Evolutionary conservation across 2,797 vertebrate genomes (phyloP), one percentile per base, ranked within the genome.

Genomic region (Arnoldichthys spilopterus): DNA sequence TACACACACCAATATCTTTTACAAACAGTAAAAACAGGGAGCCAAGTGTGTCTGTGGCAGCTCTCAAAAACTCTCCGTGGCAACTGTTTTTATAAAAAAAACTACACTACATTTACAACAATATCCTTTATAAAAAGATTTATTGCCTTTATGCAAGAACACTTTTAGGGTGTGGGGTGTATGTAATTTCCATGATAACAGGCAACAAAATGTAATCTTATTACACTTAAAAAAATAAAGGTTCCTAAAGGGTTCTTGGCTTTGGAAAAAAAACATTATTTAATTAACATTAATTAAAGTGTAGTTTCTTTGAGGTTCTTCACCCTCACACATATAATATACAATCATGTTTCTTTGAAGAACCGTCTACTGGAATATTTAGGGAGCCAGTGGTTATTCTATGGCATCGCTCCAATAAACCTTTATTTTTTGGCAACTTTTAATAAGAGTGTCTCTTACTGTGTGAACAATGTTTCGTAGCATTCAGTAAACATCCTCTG

Each of bases 401-500:
- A 24, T 8, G 12, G 22, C 24, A 58, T 15, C 12, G 12, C 22
- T 58, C 11, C 24, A 56, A 56, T 24, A 15, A 58, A 13, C 9
- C 5, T 3, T 16, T 40, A 12, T 47, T n/a, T 53, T n/a, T 20
- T 22, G 8, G 24, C 54, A 58, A 58, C 54, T 28, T 28, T 7
- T 58, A 58, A 28, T 58, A 26, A 11, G 22, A 59, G 56, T 26
- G 56, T 16, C 0, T 26, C 43, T 30, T 30, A 69, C 28, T 5
- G 32, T 32, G 26, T 51, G 45, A 69, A 49, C 45, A 30, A 11
- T 30, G 24, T 18, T 24, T 54, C 22, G 20, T 6, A 11, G 4
- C 49, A 24, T 34, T 51, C 30, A 71, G 49, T 13, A 71, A 54
- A 71, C 28, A 70, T n/a, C 40, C 16, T 54, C 20, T 56, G 30